phyloP scores from a whole-genome alignment of 1,140 invertebrate genomes.

The Euborellia annulipes region DNA sequence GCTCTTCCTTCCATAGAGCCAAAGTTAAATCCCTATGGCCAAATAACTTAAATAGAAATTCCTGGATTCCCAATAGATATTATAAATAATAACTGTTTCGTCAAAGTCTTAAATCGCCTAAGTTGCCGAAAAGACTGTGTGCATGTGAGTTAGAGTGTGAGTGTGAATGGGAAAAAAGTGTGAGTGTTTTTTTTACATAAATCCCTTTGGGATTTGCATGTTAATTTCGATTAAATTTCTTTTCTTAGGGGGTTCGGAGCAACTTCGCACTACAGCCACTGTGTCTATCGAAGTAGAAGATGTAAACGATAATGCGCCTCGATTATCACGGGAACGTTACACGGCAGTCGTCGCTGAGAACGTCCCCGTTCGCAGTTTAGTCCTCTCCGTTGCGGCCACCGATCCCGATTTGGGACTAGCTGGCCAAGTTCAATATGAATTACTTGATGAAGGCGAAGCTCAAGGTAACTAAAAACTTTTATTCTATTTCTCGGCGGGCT shows the following conservation, averaged over 20 bases:
- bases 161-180: no score
- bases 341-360: constrained; percentile 57
- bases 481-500: constrained; percentile 11
- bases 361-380: constrained; percentile 41
- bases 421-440: constrained; percentile 47
- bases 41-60: no score
- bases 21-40: no score
- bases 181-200: not conserved
- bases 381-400: constrained; percentile 57
- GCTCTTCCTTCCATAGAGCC: no score
- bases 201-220: constrained; percentile 7
- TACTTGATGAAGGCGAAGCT: constrained; percentile 53
- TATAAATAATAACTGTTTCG: no score
- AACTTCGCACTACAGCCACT: constrained; percentile 20
- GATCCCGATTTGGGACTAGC: constrained; percentile 60
- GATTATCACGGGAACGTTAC: constrained; percentile 22
- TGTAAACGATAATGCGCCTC: constrained; percentile 67
- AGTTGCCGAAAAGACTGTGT: no score
- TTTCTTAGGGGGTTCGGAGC: constrained; percentile 4
- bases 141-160: no score
- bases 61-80: no score
- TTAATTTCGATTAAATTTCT: constrained; percentile 3
- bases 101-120: no score
- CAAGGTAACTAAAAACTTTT: constrained; percentile 30
- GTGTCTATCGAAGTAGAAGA: constrained; percentile 58